Evolutionary conservation across 1,140 invertebrate species (phyloP), one percentile per base, ranked within the genome.

Genomic region (Nylanderia fulva): DNA sequence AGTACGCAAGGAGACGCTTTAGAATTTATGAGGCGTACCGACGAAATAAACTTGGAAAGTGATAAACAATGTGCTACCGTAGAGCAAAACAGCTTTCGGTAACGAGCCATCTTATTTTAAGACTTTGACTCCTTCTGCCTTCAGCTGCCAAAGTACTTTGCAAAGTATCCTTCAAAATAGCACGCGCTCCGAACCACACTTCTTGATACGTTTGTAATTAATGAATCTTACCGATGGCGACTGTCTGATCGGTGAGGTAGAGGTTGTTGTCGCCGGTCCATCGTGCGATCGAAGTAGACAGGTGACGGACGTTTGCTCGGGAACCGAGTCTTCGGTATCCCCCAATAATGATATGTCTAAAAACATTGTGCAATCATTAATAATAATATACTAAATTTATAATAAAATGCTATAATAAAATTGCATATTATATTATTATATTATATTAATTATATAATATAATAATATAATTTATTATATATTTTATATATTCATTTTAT

Each of bases 211-310:
- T 24, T 33, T 8, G 2, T 39, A 48, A 64, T 66, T 77, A n/a
- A 45, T 42, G 1, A 5, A 61, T 91, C 92, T 95, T 96, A 97
- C 97, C 95, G 96, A 95, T 74, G 96, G 95, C 63, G 96, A 96
- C 93, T 96, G 96, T 91, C 96, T 96, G 86, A 95, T 93, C 52
- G 93, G 96, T 92, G 92, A 96, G 94, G 93, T 95, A 95, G 92
- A 95, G 79, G 90, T 92, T 74, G 92, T 93, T 84, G 90, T 91
- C 94, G 92, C 90, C 94, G 94, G 92, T 94, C 95, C 90, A 89
- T 96, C 92, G 64, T 94, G 93, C 80, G 93, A 92, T 84, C 94
- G 91, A 27, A 93, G 86, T 52, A 94, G 90, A 91, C 93, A 94
- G 39, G 93, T 89, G 36, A 92, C 91, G 21, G 92, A 91, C 9